Conservation (phyloP, 1,140 invertebrate genomes). For the Drosophila mojavensis region DNA sequence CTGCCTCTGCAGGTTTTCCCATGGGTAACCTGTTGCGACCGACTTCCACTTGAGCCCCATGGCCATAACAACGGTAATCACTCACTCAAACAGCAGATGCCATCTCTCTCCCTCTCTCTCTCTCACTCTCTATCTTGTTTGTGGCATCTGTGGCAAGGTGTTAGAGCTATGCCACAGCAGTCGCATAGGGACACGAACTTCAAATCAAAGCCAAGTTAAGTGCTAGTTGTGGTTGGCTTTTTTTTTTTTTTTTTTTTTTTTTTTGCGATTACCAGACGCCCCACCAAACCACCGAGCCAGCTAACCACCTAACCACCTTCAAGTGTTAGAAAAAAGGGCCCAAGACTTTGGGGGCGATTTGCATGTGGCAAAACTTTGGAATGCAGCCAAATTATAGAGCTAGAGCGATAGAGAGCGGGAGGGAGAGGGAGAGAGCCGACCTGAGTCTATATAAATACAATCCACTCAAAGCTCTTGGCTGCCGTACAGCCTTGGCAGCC, state of each 20-base stretch:
- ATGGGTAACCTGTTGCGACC: conserved; percentile 79
- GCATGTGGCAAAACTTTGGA: conserved; percentile 60
- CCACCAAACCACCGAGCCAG: not conserved
- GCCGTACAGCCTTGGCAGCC: conserved; percentile 60
- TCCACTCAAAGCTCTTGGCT: conserved; percentile 24
- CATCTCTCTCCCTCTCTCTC: not conserved
- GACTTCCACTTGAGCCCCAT: conserved; percentile 42
- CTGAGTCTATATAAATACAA: conserved; percentile 41
- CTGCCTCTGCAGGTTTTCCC: conserved; percentile 65
- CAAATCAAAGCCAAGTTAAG: conserved; percentile 80
- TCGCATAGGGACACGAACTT: conserved; percentile 82
- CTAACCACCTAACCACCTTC: not conserved
- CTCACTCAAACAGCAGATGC: conserved; percentile 61
- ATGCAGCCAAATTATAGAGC: conserved; percentile 57
- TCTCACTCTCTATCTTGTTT: not conserved
- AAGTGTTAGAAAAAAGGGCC: conserved; percentile 54
- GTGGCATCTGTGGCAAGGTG: conserved; percentile 57
- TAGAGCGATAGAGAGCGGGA: not conserved
- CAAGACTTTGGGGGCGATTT: conserved; percentile 46
- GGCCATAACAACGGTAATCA: conserved; percentile 68
- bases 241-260: not conserved
- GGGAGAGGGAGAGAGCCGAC: conserved; percentile 1
- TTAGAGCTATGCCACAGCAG: conserved; percentile 55
- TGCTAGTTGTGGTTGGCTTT: conserved; percentile 53
- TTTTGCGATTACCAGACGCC: conserved; percentile 15